These are phyloP conservation scores for Gymnobelideus leadbeateri DNA, from an alignment of 2,113 vertebrate species.

Conservation along the genomic window DNA sequence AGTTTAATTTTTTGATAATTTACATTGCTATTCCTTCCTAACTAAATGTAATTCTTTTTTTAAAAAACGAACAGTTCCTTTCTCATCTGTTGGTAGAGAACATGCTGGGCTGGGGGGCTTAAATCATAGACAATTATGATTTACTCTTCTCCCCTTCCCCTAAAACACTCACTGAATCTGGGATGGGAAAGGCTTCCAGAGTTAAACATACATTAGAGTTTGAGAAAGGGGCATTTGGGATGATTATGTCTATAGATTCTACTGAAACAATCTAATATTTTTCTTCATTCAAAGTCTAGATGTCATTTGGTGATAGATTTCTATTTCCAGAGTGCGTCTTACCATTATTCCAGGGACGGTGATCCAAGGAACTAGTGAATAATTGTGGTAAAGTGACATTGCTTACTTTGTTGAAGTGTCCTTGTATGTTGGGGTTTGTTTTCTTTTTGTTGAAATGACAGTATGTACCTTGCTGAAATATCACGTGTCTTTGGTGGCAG, in stretches of 20 bases:
- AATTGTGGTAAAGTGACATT: not conserved
- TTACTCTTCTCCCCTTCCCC: too few species aligned
- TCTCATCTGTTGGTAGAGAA: too few species aligned
- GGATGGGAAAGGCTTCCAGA: too few species aligned
- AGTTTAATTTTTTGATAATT: not conserved
- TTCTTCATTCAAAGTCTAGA: not conserved
- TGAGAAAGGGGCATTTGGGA: too few species aligned
- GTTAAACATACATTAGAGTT: too few species aligned
- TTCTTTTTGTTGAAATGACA: not conserved
- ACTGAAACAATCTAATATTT: not conserved
- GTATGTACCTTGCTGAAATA: not conserved
- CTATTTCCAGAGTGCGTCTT: not conserved
- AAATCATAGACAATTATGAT: too few species aligned
- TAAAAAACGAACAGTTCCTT: too few species aligned
- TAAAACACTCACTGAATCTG: too few species aligned
- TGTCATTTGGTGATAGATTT: not conserved
- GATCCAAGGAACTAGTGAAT: not conserved
- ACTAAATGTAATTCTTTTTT: too few species aligned
- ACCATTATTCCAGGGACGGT: not conserved
- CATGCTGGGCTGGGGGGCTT: too few species aligned
- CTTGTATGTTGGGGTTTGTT: not conserved
- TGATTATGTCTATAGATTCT: too few species aligned
- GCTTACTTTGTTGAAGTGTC: not conserved
- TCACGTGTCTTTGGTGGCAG: not conserved
- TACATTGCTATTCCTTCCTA: too few species aligned